A percentile compares a stretch with the other conserved stretches of the same genome.
Conservation (phyloP, 2,888 invertebrate species). For the Hydriomena furcata region DNA sequence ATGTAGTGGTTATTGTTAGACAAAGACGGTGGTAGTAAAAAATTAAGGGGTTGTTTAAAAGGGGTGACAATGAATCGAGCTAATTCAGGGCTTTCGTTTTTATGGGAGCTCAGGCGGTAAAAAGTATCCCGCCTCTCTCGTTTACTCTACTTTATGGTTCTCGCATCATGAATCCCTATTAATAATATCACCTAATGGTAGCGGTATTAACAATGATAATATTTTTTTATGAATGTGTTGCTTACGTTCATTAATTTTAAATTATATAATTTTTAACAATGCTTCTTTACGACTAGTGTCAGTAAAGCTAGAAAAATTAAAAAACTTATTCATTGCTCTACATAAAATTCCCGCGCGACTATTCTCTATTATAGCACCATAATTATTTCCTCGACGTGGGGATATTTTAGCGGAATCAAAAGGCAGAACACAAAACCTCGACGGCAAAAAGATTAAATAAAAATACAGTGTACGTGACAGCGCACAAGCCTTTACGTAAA, state of each 20-base stretch:
- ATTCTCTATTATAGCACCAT: conserved; percentile 1
- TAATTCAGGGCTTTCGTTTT: conserved; percentile 82
- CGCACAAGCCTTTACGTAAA: conserved; percentile 70
- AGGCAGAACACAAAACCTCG: conserved; percentile 55
- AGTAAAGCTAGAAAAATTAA: conserved; percentile 37
- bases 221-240: conserved; percentile 53
- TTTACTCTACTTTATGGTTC: conserved; percentile 80
- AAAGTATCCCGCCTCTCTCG: conserved; percentile 83
- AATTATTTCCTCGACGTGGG: conserved; percentile 21
- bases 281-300: conserved; percentile 30
- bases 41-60: conserved; percentile 79
- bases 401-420: conserved; percentile 51
- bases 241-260: conserved; percentile 63
- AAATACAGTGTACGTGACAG: conserved; percentile 77
- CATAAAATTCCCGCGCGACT: background rate
- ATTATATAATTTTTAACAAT: conserved; percentile 39
- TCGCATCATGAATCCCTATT: conserved; percentile 73
- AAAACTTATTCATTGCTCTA: background rate
- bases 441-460: conserved; percentile 75
- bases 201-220: conserved; percentile 66
- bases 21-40: conserved; percentile 82
- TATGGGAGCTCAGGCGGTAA: conserved; percentile 80
- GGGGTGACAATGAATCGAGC: conserved; percentile 83
- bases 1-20: conserved; percentile 84
- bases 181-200: conserved; percentile 80